Evolutionary conservation across 2,888 invertebrate genomes (phyloP).

Genomic region (Cantharis rufa): DNA sequence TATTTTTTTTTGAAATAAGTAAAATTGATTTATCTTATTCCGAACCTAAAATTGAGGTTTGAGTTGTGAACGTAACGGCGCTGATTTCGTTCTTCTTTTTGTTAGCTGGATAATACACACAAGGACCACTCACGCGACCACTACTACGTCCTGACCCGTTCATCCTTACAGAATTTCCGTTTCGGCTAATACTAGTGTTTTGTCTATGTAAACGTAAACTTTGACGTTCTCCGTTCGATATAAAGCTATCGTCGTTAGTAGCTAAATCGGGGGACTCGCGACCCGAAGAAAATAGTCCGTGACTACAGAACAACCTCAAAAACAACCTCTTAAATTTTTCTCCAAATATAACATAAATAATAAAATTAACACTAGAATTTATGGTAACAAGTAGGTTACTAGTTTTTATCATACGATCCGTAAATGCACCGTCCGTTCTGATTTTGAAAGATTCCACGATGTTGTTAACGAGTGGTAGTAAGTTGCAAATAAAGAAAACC

Average conservation of each 20-base stretch:
- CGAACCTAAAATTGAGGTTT: slow-evolving; percentile 42
- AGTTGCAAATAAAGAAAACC: slow-evolving; percentile 92
- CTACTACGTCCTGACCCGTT: slow-evolving; percentile 46
- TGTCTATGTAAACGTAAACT: slow-evolving; percentile 68
- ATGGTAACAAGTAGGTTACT: slow-evolving; percentile 94
- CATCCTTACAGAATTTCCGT: slow-evolving; percentile 46
- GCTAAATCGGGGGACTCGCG: slow-evolving; percentile 71
- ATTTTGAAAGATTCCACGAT: slow-evolving; percentile 79
- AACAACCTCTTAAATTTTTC: slow-evolving; percentile 93
- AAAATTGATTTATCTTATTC: slow-evolving; percentile 29
- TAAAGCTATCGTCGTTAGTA: slow-evolving; percentile 82
- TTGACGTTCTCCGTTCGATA: slow-evolving; percentile 77
- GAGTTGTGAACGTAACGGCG: slow-evolving; percentile 44
- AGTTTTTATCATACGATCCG: slow-evolving; percentile 74
- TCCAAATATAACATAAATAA: slow-evolving; percentile 97
- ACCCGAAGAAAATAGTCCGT: slow-evolving; percentile 59
- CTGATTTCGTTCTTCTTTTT: slow-evolving; percentile 48
- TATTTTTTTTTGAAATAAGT: background rate
- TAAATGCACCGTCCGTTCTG: slow-evolving; percentile 61
- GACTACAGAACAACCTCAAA: slow-evolving; percentile 76
- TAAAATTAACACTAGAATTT: slow-evolving; percentile 96
- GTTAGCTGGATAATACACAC: slow-evolving; percentile 61
- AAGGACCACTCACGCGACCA: slow-evolving; percentile 57
- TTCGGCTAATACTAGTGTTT: slow-evolving; percentile 54
- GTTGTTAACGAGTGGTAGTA: slow-evolving; percentile 83